Percentiles rank a stretch among this genome's conserved stretches.
Conservation (phyloP, 2,888 invertebrate species). For the Platycnemis pennipes region DNA sequence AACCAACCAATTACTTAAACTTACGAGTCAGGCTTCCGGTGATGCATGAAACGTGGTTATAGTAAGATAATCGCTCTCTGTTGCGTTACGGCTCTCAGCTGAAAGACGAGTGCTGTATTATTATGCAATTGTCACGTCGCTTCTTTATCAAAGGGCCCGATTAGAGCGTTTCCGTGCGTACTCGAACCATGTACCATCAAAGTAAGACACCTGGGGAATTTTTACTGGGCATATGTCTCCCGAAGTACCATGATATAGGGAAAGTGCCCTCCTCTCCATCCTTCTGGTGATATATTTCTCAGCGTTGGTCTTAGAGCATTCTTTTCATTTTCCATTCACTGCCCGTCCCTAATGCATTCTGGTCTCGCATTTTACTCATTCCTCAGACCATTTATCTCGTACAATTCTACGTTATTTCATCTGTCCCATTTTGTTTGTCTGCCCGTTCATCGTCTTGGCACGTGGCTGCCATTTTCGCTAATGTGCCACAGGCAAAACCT, state of each 20-base stretch:
- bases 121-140: not conserved
- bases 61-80: not conserved
- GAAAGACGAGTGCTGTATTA: not conserved
- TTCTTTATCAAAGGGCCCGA: not conserved
- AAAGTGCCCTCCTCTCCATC: not conserved
- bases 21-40: not conserved
- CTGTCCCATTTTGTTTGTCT: no score
- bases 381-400: no score
- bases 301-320: no score
- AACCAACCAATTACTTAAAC: no score
- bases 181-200: not conserved
- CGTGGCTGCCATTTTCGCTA: no score
- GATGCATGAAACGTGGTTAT: not conserved
- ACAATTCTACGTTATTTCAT: no score
- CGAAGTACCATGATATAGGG: not conserved
- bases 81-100: not conserved
- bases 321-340: no score
- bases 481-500: no score
- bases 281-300: not conserved
- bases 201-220: not conserved
- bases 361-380: no score
- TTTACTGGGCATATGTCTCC: not conserved
- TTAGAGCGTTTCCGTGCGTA: not conserved
- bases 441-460: no score
- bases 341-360: no score